Conservation (phyloP, 2,888 invertebrate species). For the Stenolophus ochropezus region DNA sequence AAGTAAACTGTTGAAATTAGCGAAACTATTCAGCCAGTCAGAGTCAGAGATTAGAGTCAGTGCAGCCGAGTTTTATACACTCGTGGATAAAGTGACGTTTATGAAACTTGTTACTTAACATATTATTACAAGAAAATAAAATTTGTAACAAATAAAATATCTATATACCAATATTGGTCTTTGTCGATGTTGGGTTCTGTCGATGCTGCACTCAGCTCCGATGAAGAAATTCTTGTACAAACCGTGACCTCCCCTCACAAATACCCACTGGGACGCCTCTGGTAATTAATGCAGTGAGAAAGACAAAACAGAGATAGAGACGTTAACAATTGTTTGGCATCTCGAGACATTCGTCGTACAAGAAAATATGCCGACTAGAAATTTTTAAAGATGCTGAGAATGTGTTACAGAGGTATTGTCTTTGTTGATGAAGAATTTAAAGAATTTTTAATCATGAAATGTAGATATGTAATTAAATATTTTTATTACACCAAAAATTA, state of each 20-base stretch:
- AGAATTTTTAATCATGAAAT: conserved; percentile 12
- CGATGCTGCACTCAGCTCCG: no score
- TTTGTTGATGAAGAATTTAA: not conserved
- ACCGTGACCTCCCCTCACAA: conserved; percentile 5
- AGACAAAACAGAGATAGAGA: conserved; percentile 13
- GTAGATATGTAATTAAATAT: not conserved
- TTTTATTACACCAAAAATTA: not conserved
- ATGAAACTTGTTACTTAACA: no score
- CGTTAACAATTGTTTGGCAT: conserved; percentile 26
- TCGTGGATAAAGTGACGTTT: no score
- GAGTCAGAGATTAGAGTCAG: no score
- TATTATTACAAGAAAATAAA: no score
- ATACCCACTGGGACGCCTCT: conserved; percentile 5
- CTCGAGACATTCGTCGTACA: conserved; percentile 17
- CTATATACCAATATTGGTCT: no score
- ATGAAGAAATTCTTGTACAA: not conserved
- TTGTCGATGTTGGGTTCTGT: no score
- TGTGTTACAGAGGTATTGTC: not conserved
- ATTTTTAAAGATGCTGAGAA: not conserved
- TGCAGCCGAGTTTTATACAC: no score
- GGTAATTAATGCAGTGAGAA: conserved; percentile 27
- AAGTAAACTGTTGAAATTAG: no score
- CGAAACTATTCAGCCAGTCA: no score
- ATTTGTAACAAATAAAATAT: no score
- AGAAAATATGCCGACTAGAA: not conserved